A percentile compares a stretch with the other conserved stretches of the same genome.
Evolutionary conservation across 2,888 invertebrate genomes (phyloP).

Genomic region (Sminthurides aquaticus): DNA sequence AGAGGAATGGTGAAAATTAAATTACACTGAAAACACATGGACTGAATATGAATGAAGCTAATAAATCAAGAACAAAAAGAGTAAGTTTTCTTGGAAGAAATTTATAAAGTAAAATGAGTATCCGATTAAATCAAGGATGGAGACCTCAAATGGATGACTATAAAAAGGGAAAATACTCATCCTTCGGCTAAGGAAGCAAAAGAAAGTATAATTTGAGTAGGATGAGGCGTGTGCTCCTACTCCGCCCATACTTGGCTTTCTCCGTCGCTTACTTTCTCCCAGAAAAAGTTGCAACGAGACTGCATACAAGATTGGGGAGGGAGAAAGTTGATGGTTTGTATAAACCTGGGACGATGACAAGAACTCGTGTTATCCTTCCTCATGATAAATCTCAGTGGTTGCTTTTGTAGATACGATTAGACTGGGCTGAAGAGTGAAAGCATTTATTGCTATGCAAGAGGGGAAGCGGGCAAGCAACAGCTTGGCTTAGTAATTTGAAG

Average conservation of each 20-base stretch:
- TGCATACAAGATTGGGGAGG: no score
- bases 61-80: slow-evolving; percentile 6
- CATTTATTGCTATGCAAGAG: not conserved
- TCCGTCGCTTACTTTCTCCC: no score
- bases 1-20: slow-evolving; percentile 2
- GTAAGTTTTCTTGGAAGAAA: not conserved
- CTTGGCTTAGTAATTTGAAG: not conserved
- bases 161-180: not conserved
- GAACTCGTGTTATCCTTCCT: no score
- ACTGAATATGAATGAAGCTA: slow-evolving; percentile 8
- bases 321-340: no score
- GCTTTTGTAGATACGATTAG: no score
- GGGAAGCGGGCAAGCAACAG: not conserved
- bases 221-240: no score
- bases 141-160: not conserved
- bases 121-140: slow-evolving; percentile 1
- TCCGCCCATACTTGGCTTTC: no score
- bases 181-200: no score
- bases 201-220: no score
- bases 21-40: slow-evolving; percentile 6
- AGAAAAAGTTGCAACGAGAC: no score
- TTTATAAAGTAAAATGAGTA: slow-evolving; percentile 5
- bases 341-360: no score
- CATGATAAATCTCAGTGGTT: no score
- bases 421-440: not conserved